Percentiles rank a stretch among this genome's conserved stretches.
Conservation (phyloP, 2,888 invertebrate genomes). For the Caenorhabditis auriculariae region DNA sequence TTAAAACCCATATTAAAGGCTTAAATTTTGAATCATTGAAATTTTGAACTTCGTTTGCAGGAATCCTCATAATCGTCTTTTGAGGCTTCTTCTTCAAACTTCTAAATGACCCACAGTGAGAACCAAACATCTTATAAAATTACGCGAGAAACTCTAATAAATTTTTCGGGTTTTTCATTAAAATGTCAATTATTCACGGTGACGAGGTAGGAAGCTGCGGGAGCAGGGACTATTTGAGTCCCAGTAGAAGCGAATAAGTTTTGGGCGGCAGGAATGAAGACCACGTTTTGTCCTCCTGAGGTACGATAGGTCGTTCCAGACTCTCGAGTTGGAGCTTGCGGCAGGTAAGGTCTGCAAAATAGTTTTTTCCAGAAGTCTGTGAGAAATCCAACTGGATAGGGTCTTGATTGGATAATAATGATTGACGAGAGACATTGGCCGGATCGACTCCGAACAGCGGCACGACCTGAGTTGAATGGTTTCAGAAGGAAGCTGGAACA, state of each 20-base stretch:
- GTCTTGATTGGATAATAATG: not conserved
- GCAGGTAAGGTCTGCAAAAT: conserved; percentile 17
- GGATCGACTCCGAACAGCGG: conserved; percentile 16
- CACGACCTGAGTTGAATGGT: not conserved
- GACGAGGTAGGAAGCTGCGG: conserved; percentile 34
- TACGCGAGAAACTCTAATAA: too few species aligned
- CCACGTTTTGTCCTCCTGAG: conserved; percentile 21
- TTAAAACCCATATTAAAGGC: too few species aligned
- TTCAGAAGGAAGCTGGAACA: not conserved
- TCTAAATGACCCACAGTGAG: too few species aligned
- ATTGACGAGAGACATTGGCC: not conserved
- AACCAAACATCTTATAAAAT: too few species aligned
- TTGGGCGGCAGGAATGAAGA: conserved; percentile 25
- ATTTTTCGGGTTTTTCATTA: not conserved
- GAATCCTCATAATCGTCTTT: too few species aligned
- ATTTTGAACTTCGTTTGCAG: too few species aligned
- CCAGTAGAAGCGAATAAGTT: not conserved
- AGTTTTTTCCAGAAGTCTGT: too few species aligned
- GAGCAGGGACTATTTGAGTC: conserved; percentile 12
- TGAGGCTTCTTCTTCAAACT: too few species aligned
- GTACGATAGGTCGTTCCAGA: conserved; percentile 29
- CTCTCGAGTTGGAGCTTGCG: conserved; percentile 5
- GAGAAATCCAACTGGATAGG: not conserved
- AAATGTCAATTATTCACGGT: conserved; percentile 15
- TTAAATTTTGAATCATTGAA: too few species aligned